Base-by-base conservation (phyloP, 1,140 invertebrate species). In the Antheraea pernyi region DNA sequence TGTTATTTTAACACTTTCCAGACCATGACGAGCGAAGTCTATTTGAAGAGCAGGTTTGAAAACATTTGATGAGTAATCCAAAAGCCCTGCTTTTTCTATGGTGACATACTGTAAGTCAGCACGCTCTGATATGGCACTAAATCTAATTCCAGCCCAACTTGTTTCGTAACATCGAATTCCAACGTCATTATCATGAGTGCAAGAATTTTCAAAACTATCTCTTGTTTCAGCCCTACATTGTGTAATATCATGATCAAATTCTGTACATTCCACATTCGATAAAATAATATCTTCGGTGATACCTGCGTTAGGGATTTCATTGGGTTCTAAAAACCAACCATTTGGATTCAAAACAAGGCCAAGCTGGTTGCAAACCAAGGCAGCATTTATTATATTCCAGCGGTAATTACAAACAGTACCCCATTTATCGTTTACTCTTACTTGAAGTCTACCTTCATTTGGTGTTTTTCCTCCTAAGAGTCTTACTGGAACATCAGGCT, bases 401-500 rank as follows among this genome's bases (percentile, higher is more conserved):
- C 96, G 97, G 85, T 99, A 97, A 92, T 98, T 98, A 83, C 99
- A 99, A 6, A 99, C 97, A 0, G 98, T 99, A 62, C 99, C 99
- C 99, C 99, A 99, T 88, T 95, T 95, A 18, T 96, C 94, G 71
- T 96, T 95, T 8, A 99, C 93, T 77, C 95, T 94, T 0, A 97
- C 94, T 93, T 98, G 97, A 30, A 98, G 85, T 73, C 97, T 93
- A 19, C 97, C 97, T 93, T 98, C 97, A 59, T 95, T 93, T 36
- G 93, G 93, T 0, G 95, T 96, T 68, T 94, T 94, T 9, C 97
- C 96, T 39, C 97, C 97, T 4, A 97, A 91, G 16, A 98, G 91
- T 74, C 97, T 93, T 0, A 98, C 95, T 6, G 96, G 95, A 0
- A 96, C 91, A 67, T 94, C 82, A 0, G 93, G 91, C 61, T 94